Conservation (phyloP, 2,113 vertebrate species). For the Microtus ochrogaster region DNA sequence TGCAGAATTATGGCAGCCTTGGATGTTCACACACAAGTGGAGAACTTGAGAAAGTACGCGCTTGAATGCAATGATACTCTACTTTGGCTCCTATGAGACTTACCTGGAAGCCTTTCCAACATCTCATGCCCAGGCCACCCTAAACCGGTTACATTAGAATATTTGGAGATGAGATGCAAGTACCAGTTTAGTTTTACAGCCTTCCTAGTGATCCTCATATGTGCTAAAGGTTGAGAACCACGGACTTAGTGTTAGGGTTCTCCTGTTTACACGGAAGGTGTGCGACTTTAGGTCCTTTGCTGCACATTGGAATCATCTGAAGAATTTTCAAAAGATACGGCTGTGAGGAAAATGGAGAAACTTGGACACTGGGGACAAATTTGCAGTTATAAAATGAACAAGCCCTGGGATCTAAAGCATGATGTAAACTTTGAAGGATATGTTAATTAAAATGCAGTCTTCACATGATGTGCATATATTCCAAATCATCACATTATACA, state of each 20-base stretch:
- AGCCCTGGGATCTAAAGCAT: too few species aligned
- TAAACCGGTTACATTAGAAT: not conserved
- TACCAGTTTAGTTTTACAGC: not conserved
- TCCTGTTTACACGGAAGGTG: not conserved
- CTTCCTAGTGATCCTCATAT: not conserved
- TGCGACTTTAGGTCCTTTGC: not conserved
- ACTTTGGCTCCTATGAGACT: not conserved
- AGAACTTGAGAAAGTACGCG: constrained; percentile 17
- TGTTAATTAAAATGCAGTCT: not conserved
- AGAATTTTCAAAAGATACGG: not conserved
- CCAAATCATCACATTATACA: not conserved
- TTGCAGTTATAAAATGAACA: not conserved
- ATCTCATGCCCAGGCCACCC: not conserved
- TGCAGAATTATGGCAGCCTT: not conserved
- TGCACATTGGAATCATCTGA: not conserved
- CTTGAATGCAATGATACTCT: not conserved
- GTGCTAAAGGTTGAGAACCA: not conserved
- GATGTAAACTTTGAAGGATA: not conserved
- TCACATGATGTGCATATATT: too few species aligned
- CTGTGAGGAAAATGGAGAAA: not conserved
- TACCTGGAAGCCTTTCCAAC: not conserved
- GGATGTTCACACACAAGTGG: not conserved
- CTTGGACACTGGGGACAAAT: not conserved
- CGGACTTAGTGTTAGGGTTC: not conserved
- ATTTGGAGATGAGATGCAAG: not conserved